Percentiles rank a stretch among this genome's conserved stretches.
phyloP scores from a whole-genome alignment of 2,888 invertebrate species.

The Criorhina ranunculi region DNA sequence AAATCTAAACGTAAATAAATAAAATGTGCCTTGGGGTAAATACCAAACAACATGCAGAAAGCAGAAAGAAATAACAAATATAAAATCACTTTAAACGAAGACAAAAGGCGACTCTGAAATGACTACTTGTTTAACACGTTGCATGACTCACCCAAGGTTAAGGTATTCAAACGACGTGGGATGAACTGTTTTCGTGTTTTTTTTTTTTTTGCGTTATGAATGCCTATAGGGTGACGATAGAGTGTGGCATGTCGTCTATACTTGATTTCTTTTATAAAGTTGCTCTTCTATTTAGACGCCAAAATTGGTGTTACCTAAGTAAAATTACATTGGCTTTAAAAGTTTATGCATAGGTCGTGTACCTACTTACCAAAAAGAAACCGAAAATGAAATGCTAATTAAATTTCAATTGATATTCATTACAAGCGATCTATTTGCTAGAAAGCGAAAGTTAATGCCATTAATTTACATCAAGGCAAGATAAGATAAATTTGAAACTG shows the following conservation, averaged over 20 bases:
- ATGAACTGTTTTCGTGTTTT: not conserved
- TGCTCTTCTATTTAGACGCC: not conserved
- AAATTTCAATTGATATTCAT: not conserved
- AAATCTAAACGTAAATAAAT: conserved; percentile 29
- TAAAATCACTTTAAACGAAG: conserved; percentile 51
- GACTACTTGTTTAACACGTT: conserved; percentile 50
- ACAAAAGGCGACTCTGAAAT: conserved; percentile 60
- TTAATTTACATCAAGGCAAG: too few species aligned
- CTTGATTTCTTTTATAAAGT: conserved; percentile 6
- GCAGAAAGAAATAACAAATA: conserved; percentile 22
- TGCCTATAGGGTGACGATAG: conserved; percentile 3
- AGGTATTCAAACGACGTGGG: conserved; percentile 59
- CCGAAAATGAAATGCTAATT: not conserved
- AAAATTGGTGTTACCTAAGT: too few species aligned
- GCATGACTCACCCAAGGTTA: conserved; percentile 73
- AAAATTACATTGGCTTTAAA: too few species aligned
- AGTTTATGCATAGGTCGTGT: not conserved
- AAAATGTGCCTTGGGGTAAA: conserved; percentile 27
- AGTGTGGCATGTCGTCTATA: conserved; percentile 12
- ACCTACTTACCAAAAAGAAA: not conserved
- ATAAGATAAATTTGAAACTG: too few species aligned
- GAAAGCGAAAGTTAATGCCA: too few species aligned
- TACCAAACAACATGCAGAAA: conserved; percentile 19
- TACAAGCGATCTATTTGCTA: too few species aligned
- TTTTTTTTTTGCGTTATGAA: conserved; percentile 19